Evolutionary conservation across 1,140 invertebrate species (phyloP).

Genomic region (Eumaeus atala): DNA sequence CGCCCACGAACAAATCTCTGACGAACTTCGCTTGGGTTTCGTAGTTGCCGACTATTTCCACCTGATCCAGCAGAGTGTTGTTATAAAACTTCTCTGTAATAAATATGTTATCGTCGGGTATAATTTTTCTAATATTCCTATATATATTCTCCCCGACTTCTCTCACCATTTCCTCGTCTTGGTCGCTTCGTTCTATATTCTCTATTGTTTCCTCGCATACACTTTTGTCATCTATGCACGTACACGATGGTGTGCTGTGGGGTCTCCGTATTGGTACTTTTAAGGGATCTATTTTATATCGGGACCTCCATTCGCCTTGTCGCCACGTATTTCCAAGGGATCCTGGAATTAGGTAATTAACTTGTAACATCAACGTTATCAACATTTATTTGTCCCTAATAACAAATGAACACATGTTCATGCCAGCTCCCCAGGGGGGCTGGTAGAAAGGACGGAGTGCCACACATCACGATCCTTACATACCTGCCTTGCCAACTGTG

Average conservation of each 20-base stretch:
- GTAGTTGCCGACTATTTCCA: conserved; percentile 43
- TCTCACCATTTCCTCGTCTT: conserved; percentile 17
- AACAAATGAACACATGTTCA: too few species aligned
- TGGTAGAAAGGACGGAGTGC: too few species aligned
- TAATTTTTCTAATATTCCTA: conserved; percentile 32
- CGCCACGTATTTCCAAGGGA: conserved; percentile 69
- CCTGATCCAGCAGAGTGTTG: conserved; percentile 39
- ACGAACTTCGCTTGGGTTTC: conserved; percentile 59
- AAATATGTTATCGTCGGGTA: conserved; percentile 43
- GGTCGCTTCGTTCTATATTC: conserved; percentile 7
- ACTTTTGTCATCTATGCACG: conserved; percentile 19
- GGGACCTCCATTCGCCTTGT: conserved; percentile 65
- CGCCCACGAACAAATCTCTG: conserved; percentile 44
- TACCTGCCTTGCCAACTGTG: too few species aligned
- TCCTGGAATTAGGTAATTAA: conserved; percentile 41
- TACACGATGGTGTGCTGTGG: conserved; percentile 23
- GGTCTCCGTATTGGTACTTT: conserved; percentile 40
- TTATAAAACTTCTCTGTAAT: conserved; percentile 62
- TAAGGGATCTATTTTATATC: conserved; percentile 46
- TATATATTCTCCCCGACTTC: conserved; percentile 25
- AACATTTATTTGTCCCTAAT: too few species aligned
- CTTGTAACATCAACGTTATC: too few species aligned
- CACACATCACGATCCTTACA: too few species aligned
- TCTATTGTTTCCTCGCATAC: not conserved
- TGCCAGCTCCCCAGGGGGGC: too few species aligned